Conservation (phyloP, 2,113 vertebrate species). For the Neodontobutis hainanensis region DNA sequence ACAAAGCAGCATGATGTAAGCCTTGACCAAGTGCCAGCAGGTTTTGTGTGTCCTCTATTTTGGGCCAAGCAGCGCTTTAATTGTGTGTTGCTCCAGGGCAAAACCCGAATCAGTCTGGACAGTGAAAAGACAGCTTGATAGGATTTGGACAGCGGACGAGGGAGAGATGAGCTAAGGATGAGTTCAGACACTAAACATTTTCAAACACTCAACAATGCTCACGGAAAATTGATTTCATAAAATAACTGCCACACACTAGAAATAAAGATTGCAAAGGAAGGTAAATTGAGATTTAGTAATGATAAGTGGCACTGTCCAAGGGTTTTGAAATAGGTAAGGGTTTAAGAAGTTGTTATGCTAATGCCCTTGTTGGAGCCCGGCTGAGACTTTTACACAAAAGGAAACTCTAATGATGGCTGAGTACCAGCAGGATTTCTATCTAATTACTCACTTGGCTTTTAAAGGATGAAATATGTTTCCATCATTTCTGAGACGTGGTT, state of each 20-base stretch:
- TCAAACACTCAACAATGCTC: not conserved
- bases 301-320: conserved; percentile 30
- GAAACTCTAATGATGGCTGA: conserved; percentile 38
- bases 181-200: not conserved
- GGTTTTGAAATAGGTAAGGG: conserved; percentile 16
- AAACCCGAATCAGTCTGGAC: conserved; percentile 71
- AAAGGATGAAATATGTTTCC: conserved; percentile 15
- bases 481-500: no score
- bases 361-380: conserved; percentile 41
- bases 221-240: not conserved
- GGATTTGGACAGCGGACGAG: conserved; percentile 62
- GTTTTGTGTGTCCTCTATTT: conserved; percentile 83
- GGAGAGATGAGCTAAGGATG: conserved; percentile 10
- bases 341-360: conserved; percentile 43
- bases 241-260: not conserved
- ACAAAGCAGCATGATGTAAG: conserved; percentile 87
- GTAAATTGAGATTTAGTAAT: conserved; percentile 5
- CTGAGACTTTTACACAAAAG: conserved; percentile 42
- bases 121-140: conserved; percentile 73
- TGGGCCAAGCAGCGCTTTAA: conserved; percentile 86
- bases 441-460: conserved; percentile 46
- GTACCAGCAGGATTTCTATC: conserved; percentile 36
- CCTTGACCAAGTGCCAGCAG: conserved; percentile 89
- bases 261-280: not conserved
- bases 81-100: conserved; percentile 71